A percentile compares a stretch with the other conserved stretches of the same genome.
Evolutionary conservation across 2,888 invertebrate genomes (phyloP).

Genomic region (Macropis europaea): DNA sequence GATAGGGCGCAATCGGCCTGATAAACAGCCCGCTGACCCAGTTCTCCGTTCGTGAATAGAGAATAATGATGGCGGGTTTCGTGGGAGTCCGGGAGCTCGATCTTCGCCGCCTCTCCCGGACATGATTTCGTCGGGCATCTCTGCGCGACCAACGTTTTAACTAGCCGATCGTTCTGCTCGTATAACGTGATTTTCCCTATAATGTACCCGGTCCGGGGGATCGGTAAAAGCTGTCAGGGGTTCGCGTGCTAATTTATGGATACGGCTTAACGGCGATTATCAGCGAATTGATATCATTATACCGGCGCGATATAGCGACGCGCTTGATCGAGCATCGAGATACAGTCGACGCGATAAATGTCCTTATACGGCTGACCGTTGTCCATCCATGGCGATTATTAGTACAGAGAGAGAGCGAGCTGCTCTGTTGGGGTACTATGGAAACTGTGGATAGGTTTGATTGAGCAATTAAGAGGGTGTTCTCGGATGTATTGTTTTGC

Average conservation of each 20-base stretch:
- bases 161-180: conserved; percentile 12
- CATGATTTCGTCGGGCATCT: not conserved
- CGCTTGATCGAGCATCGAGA: conserved; percentile 37
- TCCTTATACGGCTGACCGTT: not conserved
- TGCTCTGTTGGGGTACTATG: too few relatives aligned
- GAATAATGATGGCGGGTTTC: conserved; percentile 32
- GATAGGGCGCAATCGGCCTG: conserved; percentile 29
- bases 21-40: conserved; percentile 38
- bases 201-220: conserved; percentile 12
- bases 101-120: conserved; percentile 21
- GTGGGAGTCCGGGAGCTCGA: conserved; percentile 31
- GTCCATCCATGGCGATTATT: conserved; percentile 14
- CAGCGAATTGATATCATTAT: conserved; percentile 48
- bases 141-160: conserved; percentile 5
- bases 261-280: conserved; percentile 58
- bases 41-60: conserved; percentile 42
- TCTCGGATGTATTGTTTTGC: too few relatives aligned
- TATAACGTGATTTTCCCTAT: conserved; percentile 40
- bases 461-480: too few relatives aligned
- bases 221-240: conserved; percentile 44
- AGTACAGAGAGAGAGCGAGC: too few relatives aligned
- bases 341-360: conserved; percentile 11
- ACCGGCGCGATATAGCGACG: conserved; percentile 44
- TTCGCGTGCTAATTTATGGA: conserved; percentile 57
- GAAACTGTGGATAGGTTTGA: too few relatives aligned